Percentiles rank a stretch among this genome's conserved stretches.
These are phyloP conservation scores for Meganola albula DNA, from an alignment of 2,888 invertebrate species.

Conservation along the genomic window DNA sequence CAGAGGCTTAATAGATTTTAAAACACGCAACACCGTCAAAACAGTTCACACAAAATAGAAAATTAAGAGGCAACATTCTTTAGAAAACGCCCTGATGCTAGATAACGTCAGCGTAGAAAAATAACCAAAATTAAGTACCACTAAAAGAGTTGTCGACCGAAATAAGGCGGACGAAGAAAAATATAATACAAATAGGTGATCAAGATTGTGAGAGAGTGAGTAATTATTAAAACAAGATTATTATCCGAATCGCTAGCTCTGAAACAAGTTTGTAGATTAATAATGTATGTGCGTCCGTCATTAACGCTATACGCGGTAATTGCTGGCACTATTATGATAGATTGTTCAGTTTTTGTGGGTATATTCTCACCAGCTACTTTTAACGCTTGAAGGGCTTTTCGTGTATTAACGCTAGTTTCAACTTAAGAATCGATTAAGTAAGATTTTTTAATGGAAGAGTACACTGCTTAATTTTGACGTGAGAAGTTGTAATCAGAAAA, in stretches of 20 bases:
- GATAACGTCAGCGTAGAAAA: conserved; percentile 59
- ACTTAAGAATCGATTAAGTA: conserved; percentile 29
- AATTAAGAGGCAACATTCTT: conserved; percentile 33
- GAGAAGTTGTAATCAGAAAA: no score
- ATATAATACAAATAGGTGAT: conserved; percentile 69
- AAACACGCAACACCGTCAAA: conserved; percentile 16
- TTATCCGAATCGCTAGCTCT: conserved; percentile 71
- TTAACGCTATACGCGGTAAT: conserved; percentile 74
- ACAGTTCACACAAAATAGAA: conserved; percentile 25
- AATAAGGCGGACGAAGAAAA: conserved; percentile 62
- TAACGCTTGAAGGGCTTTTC: conserved; percentile 59
- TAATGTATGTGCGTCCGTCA: conserved; percentile 67
- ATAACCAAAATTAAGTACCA: conserved; percentile 62
- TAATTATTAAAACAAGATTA: conserved; percentile 76
- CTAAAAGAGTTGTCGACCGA: conserved; percentile 67
- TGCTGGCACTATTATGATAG: conserved; percentile 73
- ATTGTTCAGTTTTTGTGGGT: conserved; percentile 67
- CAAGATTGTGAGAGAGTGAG: conserved; percentile 69
- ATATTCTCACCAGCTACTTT: conserved; percentile 59
- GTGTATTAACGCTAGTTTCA: conserved; percentile 42
- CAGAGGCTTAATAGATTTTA: conserved; percentile 1
- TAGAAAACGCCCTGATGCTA: conserved; percentile 41
- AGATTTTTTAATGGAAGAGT: conserved; percentile 17
- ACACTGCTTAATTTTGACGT: not conserved
- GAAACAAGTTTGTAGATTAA: conserved; percentile 71